Percentiles rank a stretch among this genome's conserved stretches.
Conservation (phyloP, 1,140 invertebrate genomes). For the Gryon sp. region DNA sequence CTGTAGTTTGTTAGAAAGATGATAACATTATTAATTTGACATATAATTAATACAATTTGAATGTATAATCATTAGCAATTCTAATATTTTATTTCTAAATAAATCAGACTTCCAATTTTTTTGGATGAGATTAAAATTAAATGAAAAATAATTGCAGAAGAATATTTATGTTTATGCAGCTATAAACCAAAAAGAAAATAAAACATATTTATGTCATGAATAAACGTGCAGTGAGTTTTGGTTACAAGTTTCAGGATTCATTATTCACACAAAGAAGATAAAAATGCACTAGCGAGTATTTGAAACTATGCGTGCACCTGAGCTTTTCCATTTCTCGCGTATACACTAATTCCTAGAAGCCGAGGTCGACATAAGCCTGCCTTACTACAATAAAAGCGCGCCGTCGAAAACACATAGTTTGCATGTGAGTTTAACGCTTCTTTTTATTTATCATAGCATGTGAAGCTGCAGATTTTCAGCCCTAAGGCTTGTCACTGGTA, state of each 20-base stretch:
- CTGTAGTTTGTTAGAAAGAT: too few relatives aligned
- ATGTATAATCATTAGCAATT: too few relatives aligned
- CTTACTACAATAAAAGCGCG: not conserved
- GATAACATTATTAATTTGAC: too few relatives aligned
- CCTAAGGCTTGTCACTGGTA: constrained; percentile 13
- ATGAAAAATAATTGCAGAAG: too few relatives aligned
- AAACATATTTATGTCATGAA: too few relatives aligned
- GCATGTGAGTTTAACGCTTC: constrained; percentile 18
- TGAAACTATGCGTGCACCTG: constrained; percentile 15
- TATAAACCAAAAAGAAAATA: too few relatives aligned
- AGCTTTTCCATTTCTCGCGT: constrained; percentile 24
- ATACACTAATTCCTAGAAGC: constrained; percentile 18
- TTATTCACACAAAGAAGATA: constrained; percentile 8
- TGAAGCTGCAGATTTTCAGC: constrained; percentile 14
- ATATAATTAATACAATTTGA: too few relatives aligned
- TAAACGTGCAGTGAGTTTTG: too few relatives aligned
- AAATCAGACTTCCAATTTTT: too few relatives aligned
- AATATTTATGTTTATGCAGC: too few relatives aligned
- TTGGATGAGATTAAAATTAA: too few relatives aligned
- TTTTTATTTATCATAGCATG: constrained; percentile 47
- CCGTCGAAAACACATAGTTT: constrained; percentile 24
- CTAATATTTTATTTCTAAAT: too few relatives aligned
- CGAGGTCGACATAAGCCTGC: not conserved
- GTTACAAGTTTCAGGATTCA: not conserved
- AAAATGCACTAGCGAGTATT: constrained; percentile 26